phyloP scores from a whole-genome alignment of 2,797 vertebrate genomes.

The Hephaestus fuliginosus region DNA sequence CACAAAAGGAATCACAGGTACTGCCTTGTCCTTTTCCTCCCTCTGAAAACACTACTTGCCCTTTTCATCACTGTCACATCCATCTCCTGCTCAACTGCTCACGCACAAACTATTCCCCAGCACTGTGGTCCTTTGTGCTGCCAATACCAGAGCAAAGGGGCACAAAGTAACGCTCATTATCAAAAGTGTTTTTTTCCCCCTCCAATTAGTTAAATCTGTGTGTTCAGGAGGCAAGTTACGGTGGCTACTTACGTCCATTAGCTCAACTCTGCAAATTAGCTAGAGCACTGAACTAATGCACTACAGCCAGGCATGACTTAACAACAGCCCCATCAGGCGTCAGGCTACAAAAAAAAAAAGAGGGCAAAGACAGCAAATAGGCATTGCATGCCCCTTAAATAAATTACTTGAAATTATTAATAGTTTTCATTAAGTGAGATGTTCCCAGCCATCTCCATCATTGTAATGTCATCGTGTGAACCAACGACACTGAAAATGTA shows the following conservation, averaged over 20 bases:
- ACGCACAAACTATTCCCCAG: conserved; percentile 34
- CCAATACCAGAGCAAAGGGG: conserved; percentile 11
- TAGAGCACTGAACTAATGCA: conserved; percentile 15
- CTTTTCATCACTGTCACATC: conserved; percentile 61
- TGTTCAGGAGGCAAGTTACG: neutral
- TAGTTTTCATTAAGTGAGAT: conserved; percentile 8
- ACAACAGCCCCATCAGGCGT: conserved; percentile 7
- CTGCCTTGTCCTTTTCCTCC: conserved; percentile 49
- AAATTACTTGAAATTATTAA: neutral
- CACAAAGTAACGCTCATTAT: conserved; percentile 3
- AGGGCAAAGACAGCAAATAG: conserved; percentile 22
- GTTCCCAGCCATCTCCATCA: neutral
- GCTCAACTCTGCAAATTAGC: conserved; percentile 29
- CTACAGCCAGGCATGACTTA: conserved; percentile 14
- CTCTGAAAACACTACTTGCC: conserved; percentile 57
- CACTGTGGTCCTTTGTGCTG: neutral
- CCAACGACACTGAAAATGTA: neutral
- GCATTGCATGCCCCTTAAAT: conserved; percentile 1
- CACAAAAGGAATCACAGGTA: conserved; percentile 38
- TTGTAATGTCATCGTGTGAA: neutral
- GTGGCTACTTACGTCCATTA: conserved; percentile 21
- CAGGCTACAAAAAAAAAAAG: neutral
- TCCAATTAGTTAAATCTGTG: conserved; percentile 9
- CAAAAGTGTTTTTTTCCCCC: neutral
- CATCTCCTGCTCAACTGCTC: conserved; percentile 56